Conservation (phyloP, 2,888 invertebrate genomes). For the Trachelus iudaicus region DNA sequence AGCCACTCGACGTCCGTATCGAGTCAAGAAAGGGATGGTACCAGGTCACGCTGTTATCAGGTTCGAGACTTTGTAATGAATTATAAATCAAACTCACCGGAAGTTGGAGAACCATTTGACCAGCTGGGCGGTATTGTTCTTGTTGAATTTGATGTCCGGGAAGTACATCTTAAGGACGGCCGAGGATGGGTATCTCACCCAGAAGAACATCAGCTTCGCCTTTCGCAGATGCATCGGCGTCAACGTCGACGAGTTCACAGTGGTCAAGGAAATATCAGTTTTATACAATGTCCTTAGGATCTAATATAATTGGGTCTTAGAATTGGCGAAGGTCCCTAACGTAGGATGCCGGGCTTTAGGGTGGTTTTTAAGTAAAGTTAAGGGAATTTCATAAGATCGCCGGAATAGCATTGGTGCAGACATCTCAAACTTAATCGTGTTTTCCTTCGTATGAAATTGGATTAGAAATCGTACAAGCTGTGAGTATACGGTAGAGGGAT, state of each 20-base stretch:
- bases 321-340: not conserved
- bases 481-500: constrained; percentile 34
- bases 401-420: constrained; percentile 23
- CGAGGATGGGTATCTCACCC: constrained; percentile 99
- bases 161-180: constrained; percentile 99
- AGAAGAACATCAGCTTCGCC: constrained; percentile 99
- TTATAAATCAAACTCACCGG: constrained; percentile 74
- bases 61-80: constrained; percentile 11
- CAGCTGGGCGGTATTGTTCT: constrained; percentile 99
- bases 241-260: constrained; percentile 92
- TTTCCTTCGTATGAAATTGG: constrained; percentile 61
- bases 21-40: not conserved
- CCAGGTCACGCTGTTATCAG: not conserved
- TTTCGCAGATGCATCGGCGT: constrained; percentile 99
- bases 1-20: not conserved
- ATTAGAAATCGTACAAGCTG: constrained; percentile 66
- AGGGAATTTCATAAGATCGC: not conserved
- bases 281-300: not conserved
- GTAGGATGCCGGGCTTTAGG: not conserved
- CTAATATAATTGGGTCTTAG: not conserved
- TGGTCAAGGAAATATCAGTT: constrained; percentile 79
- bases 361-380: not conserved
- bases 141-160: constrained; percentile 99
- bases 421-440: constrained; percentile 60
- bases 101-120: constrained; percentile 99